These are phyloP conservation scores for Chunga burmeisteri DNA, from an alignment of 2,113 vertebrate species.

Conservation along the genomic window DNA sequence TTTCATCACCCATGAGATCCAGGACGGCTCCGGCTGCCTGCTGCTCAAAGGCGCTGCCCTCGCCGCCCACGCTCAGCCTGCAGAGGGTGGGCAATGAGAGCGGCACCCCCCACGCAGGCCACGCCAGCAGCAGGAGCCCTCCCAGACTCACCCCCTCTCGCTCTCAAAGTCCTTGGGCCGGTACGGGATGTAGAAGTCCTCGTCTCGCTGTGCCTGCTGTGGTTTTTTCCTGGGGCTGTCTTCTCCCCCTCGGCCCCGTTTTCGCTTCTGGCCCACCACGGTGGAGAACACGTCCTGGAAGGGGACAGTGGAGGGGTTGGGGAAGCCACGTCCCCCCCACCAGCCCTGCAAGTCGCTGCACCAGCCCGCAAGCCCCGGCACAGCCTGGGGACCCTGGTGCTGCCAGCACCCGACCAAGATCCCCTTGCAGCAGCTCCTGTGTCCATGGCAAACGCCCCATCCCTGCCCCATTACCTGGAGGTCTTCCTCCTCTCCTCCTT, in stretches of 20 bases:
- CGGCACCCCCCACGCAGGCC: accelerated
- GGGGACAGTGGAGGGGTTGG: neutral
- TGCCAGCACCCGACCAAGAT: accelerated
- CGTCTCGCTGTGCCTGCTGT: slow-evolving; percentile 68
- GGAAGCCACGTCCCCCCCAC: accelerated
- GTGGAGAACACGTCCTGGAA: slow-evolving; percentile 82
- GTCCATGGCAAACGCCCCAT: accelerated
- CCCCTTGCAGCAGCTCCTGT: neutral
- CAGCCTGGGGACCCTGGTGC: neutral
- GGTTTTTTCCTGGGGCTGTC: slow-evolving; percentile 49
- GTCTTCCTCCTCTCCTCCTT: slow-evolving; percentile 2
- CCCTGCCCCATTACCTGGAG: neutral
- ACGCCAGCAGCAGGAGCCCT: accelerated
- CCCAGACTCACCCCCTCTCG: slow-evolving; percentile 83
- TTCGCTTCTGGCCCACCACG: slow-evolving; percentile 80
- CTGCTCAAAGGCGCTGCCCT: slow-evolving; percentile 85
- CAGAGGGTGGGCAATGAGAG: neutral
- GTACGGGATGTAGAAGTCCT: slow-evolving; percentile 90
- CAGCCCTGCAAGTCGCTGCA: neutral
- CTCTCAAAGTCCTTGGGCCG: slow-evolving; percentile 92
- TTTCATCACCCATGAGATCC: slow-evolving; percentile 89
- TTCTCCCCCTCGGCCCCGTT: neutral
- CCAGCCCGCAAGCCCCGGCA: no score
- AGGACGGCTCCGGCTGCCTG: slow-evolving; percentile 87
- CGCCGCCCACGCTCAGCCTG: slow-evolving; percentile 80